A percentile compares a stretch with the other conserved stretches of the same genome.
Evolutionary conservation across 37 sponge, comb jelly and placozoan genomes (phyloP).

Genomic region (Agelas oroides): DNA sequence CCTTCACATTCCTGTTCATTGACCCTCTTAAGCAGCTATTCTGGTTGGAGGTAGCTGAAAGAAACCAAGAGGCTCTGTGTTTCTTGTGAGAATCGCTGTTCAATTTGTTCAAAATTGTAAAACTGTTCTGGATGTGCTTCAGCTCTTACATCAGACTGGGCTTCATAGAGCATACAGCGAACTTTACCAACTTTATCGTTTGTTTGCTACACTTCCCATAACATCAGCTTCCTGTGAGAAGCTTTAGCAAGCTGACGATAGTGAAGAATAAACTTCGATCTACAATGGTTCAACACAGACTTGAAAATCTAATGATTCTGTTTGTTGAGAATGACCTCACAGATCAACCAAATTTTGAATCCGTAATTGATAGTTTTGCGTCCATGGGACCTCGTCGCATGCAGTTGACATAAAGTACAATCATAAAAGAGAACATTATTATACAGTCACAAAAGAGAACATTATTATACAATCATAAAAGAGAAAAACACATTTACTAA

Average conservation of each 20-base stretch:
- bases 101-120: constrained; percentile 2
- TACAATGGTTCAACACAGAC: not conserved
- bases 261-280: constrained; percentile 13
- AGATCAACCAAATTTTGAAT: not conserved
- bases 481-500: too few species aligned
- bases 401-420: too few species aligned
- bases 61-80: not conserved
- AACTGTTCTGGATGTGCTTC: constrained; percentile 7
- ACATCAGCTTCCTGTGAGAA: too few species aligned
- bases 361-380: not conserved
- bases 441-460: too few species aligned
- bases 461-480: too few species aligned
- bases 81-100: too few species aligned
- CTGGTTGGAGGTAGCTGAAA: constrained; percentile 5
- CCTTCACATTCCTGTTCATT: not conserved
- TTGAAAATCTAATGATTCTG: constrained; percentile 9
- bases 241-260: constrained; percentile 8
- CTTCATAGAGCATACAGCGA: constrained; percentile 8
- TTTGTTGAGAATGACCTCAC: constrained; percentile 24
- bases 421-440: too few species aligned
- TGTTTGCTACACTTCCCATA: not conserved
- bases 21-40: not conserved
- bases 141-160: constrained; percentile 8
- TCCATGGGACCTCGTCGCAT: too few species aligned
- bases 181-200: constrained; percentile 19